Percentiles rank a stretch among this genome's conserved stretches.
Conservation (phyloP, 2,113 vertebrate genomes). For the Craseonycteris thonglongyai region DNA sequence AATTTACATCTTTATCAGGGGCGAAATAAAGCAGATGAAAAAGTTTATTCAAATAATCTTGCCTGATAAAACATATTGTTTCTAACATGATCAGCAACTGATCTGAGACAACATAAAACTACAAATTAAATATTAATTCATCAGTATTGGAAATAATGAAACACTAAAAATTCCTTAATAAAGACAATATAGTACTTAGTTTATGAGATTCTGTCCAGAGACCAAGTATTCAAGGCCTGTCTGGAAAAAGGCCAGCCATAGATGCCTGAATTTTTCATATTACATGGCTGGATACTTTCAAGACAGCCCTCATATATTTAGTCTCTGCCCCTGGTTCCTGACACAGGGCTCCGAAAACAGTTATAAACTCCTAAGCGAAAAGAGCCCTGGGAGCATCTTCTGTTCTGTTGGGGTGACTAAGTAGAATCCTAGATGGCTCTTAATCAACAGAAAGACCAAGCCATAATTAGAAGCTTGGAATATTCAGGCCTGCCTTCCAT, state of each 20-base stretch:
- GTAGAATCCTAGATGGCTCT: not conserved
- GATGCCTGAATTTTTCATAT: too few relatives aligned
- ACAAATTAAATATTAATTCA: not conserved
- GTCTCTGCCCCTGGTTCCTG: not conserved
- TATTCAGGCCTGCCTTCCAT: not conserved
- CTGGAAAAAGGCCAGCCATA: too few relatives aligned
- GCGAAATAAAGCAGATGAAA: not conserved
- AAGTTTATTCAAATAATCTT: not conserved
- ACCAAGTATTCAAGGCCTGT: too few relatives aligned
- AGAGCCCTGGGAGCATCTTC: not conserved
- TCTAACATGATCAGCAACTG: not conserved
- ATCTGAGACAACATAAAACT: not conserved
- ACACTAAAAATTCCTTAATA: not conserved
- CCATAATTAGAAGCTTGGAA: not conserved
- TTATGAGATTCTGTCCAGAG: not conserved
- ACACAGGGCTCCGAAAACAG: not conserved
- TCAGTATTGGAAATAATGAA: not conserved
- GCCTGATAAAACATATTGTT: not conserved
- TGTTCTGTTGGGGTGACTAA: not conserved
- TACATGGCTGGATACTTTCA: too few relatives aligned
- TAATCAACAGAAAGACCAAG: not conserved
- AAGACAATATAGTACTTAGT: not conserved
- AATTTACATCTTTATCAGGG: not conserved
- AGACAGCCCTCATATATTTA: too few relatives aligned
- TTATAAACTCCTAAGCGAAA: not conserved